Evolutionary conservation across 2,888 invertebrate species (phyloP), one percentile per base, ranked within the genome.

Genomic region (Gastracanthus pulcherrimus): DNA sequence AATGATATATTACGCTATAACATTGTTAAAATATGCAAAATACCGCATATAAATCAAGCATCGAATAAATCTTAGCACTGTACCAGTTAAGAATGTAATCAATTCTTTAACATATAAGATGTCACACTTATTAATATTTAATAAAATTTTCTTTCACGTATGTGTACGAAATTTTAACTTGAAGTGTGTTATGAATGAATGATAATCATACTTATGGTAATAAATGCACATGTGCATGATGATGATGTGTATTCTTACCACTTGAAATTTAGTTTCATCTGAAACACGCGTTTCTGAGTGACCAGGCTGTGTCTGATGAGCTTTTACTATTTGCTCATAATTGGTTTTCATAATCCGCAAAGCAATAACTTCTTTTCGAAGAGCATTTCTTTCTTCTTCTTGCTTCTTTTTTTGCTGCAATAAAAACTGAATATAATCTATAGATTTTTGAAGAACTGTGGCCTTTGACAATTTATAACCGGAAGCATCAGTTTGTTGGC

Each of bases 381-480:
- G 92, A 0, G 96, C 96, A 85, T 96, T 96, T 76, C 98, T 93
- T 89, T 99, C 98, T n/a, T 98, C 98, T 89, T 98, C 98, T 89
- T 98, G 97, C 84, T 98, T 96, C 86, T 97, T 96, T 87, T 98
- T 97, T 91, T 98, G 97, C 90, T 97, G 96, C 84, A 97, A 94
- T 86, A 98, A 93, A 91, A 96, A 98, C 92, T 98, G 96, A 87
- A 97, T 97, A 90, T 98, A 98, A 90, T 98, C 97, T 88, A 98
- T 98, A 0, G 97, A 98, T 92, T 97, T 97, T 92, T 98, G 98
- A 55, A 99, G 94, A 58, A 98, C 96, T 60, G 98, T 97, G 67
- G 98, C 99, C 93, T 99, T 99, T 92, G 98, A 98, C 48, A 98
- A 94, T 92, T 99, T 99, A 91, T 98, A 98, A 31, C 97, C 97